Evolutionary conservation across 2,113 vertebrate species (phyloP), one percentile per base, ranked within the genome.

Genomic region (Elephantulus edwardii): DNA sequence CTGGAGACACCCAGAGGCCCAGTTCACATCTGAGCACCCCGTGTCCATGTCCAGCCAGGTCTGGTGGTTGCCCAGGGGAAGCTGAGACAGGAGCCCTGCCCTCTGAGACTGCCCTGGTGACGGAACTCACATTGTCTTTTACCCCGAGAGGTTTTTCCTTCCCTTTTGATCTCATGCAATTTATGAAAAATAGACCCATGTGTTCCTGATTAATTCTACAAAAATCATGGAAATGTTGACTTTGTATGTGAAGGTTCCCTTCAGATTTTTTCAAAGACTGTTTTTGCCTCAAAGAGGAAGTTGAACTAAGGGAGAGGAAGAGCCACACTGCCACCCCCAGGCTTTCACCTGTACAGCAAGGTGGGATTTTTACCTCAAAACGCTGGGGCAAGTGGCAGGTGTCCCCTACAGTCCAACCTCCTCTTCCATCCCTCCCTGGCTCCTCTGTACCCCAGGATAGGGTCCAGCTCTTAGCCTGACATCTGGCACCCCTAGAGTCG

Each of bases 161-260:
- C 64, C 42, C 87, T 62, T 95, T 95, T 91, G 93, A 94, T 96
- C 89, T 42, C 64, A 46, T 26, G 81, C 40, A 79, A 58, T 68
- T 83, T 94, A 90, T 89, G 92, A 93, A 92, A 90, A 94, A 60
- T 76, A 81, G 92, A 78, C 35, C 1, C 93, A 93, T 77, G 58
- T 95, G 94, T 87, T 95, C 46, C 78, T 87, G 74, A 92, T 95
- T 92, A 93, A 90, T 95, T 84, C 84, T 50, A 68, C 85, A 81
- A 62, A 77, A 92, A 92, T 94, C 91, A 90, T 42, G 87, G 89
- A 93, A 95, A 81, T 84, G 81, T 83, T 91, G 90, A 81, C 89
- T 91, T 91, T 88, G 89, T 88, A 92, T 83, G 80, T 86, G 76
- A 64, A 42, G 33, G 46, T 70, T 83, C 74, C 38, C 82, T 91